These are phyloP conservation scores for Panagrolaimus sp. DNA, from an alignment of 1,140 invertebrate species.

Conservation along the genomic window DNA sequence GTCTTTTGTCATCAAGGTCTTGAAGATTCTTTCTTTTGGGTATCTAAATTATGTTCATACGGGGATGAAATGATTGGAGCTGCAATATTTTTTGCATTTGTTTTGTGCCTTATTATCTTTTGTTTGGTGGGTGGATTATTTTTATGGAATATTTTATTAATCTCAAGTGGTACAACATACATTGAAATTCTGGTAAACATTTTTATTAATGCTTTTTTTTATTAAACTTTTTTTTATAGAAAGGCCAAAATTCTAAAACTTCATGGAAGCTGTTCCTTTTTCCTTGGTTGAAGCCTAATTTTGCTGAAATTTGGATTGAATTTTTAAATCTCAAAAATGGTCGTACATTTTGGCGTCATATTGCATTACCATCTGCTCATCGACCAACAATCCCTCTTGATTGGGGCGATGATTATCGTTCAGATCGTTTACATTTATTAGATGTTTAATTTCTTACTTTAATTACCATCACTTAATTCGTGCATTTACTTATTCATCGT, in stretches of 20 bases:
- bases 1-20: background rate
- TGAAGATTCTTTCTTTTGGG: background rate
- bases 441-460: no score
- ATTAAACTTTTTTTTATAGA: background rate
- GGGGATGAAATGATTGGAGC: slow-evolving; percentile 1
- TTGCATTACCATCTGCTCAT: slow-evolving; percentile 1
- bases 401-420: background rate
- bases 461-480: no score
- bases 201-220: background rate
- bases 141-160: background rate
- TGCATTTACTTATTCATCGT: no score
- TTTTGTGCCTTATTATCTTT: background rate
- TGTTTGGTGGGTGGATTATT: background rate
- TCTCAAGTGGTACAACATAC: background rate
- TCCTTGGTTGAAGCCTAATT: background rate
- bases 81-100: background rate
- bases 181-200: background rate
- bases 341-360: background rate
- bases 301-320: background rate
- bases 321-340: background rate
- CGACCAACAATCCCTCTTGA: background rate
- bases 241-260: background rate
- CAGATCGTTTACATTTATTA: background rate
- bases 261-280: background rate
- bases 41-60: slow-evolving; percentile 1